These are phyloP conservation scores for Enteromius unitaeniatus DNA, from an alignment of 2,797 vertebrate species.

Conservation along the genomic window DNA sequence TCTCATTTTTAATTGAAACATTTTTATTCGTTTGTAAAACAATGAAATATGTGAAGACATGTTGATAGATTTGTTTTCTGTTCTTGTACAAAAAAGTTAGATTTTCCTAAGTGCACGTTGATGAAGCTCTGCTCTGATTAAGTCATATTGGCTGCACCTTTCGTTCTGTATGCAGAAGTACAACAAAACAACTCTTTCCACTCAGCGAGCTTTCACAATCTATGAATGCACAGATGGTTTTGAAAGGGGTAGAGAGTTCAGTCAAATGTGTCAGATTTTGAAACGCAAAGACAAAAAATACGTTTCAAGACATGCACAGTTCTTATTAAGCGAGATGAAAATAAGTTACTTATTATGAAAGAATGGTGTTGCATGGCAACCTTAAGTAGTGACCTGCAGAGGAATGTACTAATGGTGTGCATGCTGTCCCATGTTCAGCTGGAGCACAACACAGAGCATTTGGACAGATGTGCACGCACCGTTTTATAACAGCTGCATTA, in stretches of 20 bases:
- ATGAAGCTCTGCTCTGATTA: constrained; percentile 64
- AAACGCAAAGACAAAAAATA: constrained; percentile 9
- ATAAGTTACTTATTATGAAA: constrained; percentile 65
- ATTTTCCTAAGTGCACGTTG: constrained; percentile 25
- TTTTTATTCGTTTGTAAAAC: background rate
- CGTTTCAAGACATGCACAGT: constrained; percentile 66
- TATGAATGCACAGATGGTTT: constrained; percentile 2
- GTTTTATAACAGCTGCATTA: background rate
- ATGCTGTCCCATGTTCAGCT: constrained; percentile 49
- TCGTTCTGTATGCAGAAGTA: background rate
- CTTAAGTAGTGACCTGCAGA: constrained; percentile 57
- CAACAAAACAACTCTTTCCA: constrained; percentile 1
- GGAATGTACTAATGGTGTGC: constrained; percentile 56
- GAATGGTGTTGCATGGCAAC: constrained; percentile 61
- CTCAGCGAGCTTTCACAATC: constrained; percentile 11
- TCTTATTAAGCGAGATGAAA: constrained; percentile 60
- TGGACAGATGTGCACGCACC: constrained; percentile 47
- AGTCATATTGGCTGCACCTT: constrained; percentile 40
- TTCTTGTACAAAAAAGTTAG: background rate
- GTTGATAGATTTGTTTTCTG: background rate
- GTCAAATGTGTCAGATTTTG: constrained; percentile 22
- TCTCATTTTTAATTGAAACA: background rate
- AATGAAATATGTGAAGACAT: background rate
- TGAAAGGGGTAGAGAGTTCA: constrained; percentile 5
- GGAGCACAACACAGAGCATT: constrained; percentile 46